phyloP scores from a whole-genome alignment of 2,797 vertebrate species.

The Nannoperca obscura region DNA sequence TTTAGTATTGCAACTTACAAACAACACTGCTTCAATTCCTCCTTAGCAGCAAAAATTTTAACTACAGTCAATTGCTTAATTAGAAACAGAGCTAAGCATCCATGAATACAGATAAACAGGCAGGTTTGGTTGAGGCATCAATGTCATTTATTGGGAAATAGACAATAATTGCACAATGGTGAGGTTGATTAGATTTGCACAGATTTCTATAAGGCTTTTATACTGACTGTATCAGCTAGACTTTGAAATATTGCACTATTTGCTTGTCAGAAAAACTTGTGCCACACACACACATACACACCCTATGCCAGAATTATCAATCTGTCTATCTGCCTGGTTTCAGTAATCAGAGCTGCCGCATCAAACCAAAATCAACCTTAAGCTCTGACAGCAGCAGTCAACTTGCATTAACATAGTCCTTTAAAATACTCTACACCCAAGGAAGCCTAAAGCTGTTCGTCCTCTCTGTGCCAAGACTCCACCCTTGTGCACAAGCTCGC shows the following conservation, averaged over 20 bases:
- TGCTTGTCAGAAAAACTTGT: neutral
- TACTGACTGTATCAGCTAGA: constrained; percentile 21
- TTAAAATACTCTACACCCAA: constrained; percentile 49
- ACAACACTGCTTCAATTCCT: neutral
- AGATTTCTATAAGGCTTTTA: constrained; percentile 15
- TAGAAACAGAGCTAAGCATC: constrained; percentile 5
- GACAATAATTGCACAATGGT: constrained; percentile 17
- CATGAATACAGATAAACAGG: neutral
- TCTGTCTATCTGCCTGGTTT: constrained; percentile 13
- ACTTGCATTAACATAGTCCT: constrained; percentile 67
- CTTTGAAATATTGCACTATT: constrained; percentile 8
- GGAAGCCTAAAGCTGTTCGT: constrained; percentile 47
- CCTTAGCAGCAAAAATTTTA: neutral
- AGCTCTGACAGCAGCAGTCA: constrained; percentile 68
- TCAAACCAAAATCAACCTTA: constrained; percentile 49
- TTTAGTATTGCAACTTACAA: neutral
- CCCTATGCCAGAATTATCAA: neutral
- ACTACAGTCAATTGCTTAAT: constrained; percentile 1
- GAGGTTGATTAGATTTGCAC: constrained; percentile 14
- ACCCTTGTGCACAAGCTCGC: constrained; percentile 16
- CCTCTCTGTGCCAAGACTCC: constrained; percentile 34
- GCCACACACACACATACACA: neutral
- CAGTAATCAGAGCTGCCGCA: constrained; percentile 8
- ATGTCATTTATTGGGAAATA: constrained; percentile 41
- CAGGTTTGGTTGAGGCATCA: neutral